Base-by-base conservation (phyloP, 2,113 vertebrate species). In the Ciconia maguari region DNA sequence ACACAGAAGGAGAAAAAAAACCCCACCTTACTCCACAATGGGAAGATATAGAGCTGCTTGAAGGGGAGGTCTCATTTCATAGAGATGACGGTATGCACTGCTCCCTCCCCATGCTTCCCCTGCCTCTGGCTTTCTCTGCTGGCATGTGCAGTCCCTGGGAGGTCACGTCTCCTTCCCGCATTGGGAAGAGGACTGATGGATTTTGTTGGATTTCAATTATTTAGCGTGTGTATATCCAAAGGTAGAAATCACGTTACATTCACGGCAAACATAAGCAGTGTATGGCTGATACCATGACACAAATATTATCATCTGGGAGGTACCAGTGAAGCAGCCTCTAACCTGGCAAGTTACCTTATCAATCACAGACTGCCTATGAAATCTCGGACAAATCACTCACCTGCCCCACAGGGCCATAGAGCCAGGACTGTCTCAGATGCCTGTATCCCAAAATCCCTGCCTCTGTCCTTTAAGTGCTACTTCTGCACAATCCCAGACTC, bases 131-230 rank as follows among this genome's bases (percentile, higher is more conserved):
- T 55, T 32, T 81, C 77, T 74, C 55, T 75, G 24, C 48, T 49
- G 58, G 38, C 2, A 0, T 2, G 1, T 13, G 24, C 1, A 0
- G 44, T 41, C 26, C 18, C 30, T 0, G 0, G 51, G 36, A 89
- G 19, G 25, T 36, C 25, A 54, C 1, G 0, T 32, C 42, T 55
- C 36, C 55, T 90, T 66, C 42, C 25, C 2, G 1, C 10, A 21
- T 11, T 27, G 18, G 27, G 51, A 61, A 68, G 8, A 66, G 17
- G 20, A 38, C 26, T 15, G 16, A n/a, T 30, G 18, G 27, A 42
- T 42, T 71, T 85, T 74, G 21, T 30, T 38, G 3, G 0, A 42
- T 61, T 88, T 71, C 18, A 25, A 14, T 71, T 20, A 29, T 26
- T 48, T 54, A 34, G 15, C 1, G 1, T 51, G 17, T 52, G 10